phyloP scores from a whole-genome alignment of 2,888 invertebrate species.

The Caenorhabditis parvicauda region DNA sequence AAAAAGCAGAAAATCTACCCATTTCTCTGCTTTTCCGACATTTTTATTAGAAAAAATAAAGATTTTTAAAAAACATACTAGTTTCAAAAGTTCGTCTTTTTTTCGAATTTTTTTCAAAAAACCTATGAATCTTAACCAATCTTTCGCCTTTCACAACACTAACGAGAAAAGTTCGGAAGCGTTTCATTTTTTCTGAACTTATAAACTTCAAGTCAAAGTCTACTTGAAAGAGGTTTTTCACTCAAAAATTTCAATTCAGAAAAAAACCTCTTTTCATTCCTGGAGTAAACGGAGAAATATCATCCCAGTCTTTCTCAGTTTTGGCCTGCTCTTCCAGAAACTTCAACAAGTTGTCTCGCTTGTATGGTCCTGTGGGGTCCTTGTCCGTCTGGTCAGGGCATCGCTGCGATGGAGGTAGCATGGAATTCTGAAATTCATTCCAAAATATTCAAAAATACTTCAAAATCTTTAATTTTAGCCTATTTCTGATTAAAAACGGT shows the following conservation, averaged over 20 bases:
- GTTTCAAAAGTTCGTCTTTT: background rate
- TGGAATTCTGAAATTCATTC: slow-evolving; percentile 79
- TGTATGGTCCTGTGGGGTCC: slow-evolving; percentile 86
- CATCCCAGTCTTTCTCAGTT: slow-evolving; percentile 94
- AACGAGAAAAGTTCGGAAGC: too few species aligned
- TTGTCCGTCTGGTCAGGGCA: slow-evolving; percentile 94
- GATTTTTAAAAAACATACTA: too few species aligned
- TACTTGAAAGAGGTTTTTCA: background rate
- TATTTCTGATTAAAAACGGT: too few species aligned
- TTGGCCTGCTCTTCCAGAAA: slow-evolving; percentile 97
- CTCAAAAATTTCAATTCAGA: background rate
- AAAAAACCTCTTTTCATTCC: slow-evolving; percentile 79
- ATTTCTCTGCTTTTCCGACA: too few species aligned
- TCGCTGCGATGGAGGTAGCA: slow-evolving; percentile 91
- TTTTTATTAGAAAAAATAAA: background rate
- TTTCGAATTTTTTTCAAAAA: slow-evolving; percentile 1
- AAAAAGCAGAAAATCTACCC: too few species aligned
- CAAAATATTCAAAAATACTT: background rate
- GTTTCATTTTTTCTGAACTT: too few species aligned
- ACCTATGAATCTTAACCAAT: too few species aligned
- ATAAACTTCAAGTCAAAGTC: background rate
- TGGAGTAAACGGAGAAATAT: slow-evolving; percentile 86
- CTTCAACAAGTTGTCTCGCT: slow-evolving; percentile 85
- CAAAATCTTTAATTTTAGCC: background rate
- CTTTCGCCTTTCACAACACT: background rate